Evolutionary conservation across 1,140 invertebrate species (phyloP).

Genomic region (Pogonus chalceus): DNA sequence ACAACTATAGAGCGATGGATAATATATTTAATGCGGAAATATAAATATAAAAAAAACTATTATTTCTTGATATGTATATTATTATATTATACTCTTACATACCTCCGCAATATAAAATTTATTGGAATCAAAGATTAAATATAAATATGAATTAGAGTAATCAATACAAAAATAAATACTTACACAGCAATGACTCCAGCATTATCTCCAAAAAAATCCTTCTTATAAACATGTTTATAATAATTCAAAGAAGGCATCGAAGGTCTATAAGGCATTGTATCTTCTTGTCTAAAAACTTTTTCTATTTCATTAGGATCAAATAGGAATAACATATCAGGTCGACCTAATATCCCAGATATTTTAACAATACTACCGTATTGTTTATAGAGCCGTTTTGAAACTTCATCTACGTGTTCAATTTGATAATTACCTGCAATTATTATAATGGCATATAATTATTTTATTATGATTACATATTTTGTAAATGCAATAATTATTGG

Average conservation of each 20-base stretch:
- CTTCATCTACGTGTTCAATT: conserved; percentile 45
- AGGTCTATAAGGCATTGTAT: conserved; percentile 67
- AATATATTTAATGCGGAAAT: too few relatives aligned
- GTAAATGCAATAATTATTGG: too few relatives aligned
- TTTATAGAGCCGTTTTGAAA: conserved; percentile 59
- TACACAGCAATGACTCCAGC: conserved; percentile 76
- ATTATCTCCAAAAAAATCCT: conserved; percentile 71
- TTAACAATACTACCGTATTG: conserved; percentile 66
- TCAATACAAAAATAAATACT: conserved; percentile 28
- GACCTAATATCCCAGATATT: conserved; percentile 59
- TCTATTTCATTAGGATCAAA: conserved; percentile 76
- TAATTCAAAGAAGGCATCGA: conserved; percentile 77
- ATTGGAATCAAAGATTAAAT: too few relatives aligned
- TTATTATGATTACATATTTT: not conserved
- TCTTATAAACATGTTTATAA: conserved; percentile 67
- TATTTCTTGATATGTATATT: too few relatives aligned
- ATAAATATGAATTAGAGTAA: not conserved
- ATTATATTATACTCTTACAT: too few relatives aligned
- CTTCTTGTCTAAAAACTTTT: conserved; percentile 66
- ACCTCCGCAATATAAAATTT: too few relatives aligned
- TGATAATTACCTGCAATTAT: conserved; percentile 29
- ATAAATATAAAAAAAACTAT: too few relatives aligned
- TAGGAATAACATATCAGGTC: conserved; percentile 71
- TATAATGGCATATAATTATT: not conserved
- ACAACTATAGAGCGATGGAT: too few relatives aligned